phyloP scores from a whole-genome alignment of 2,113 vertebrate species.

The Phrynosoma blainvillii region DNA sequence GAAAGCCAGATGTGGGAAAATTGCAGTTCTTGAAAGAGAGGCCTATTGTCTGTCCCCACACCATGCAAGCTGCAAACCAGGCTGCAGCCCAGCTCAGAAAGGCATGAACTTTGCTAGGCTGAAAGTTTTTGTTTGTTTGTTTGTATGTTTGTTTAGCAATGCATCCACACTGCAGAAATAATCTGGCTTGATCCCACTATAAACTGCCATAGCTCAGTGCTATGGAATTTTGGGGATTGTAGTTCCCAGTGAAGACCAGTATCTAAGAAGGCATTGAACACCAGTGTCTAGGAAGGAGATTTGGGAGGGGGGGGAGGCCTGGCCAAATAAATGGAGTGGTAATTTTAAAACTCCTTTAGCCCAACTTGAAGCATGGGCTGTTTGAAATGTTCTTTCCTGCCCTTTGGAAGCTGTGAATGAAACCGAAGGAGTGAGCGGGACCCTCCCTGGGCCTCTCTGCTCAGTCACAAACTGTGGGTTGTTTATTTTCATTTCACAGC shows the following conservation, averaged over 20 bases:
- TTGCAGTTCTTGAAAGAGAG: conserved; percentile 1
- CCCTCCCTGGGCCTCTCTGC: not conserved
- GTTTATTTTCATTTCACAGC: conserved; percentile 18
- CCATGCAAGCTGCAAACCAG: not conserved
- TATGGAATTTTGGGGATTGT: no score
- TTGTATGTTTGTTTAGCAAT: no score
- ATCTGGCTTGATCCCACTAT: no score
- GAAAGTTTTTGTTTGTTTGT: no score
- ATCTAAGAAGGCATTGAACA: no score
- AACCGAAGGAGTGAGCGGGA: not conserved
- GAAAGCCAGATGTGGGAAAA: conserved; percentile 24
- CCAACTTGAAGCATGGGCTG: not conserved
- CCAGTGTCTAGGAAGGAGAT: no score
- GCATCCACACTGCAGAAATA: no score
- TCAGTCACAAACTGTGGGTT: not conserved
- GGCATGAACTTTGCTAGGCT: no score
- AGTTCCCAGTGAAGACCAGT: no score
- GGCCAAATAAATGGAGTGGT: not conserved
- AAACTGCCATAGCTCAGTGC: no score
- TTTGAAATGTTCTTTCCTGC: not conserved
- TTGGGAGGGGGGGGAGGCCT: no score
- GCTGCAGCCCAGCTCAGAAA: not conserved
- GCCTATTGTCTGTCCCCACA: not conserved
- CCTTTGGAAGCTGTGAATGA: conserved; percentile 15
- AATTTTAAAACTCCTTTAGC: not conserved